Evolutionary conservation across 2,888 invertebrate species (phyloP), one percentile per base, ranked within the genome.

Genomic region (Drosophila demipolita): DNA sequence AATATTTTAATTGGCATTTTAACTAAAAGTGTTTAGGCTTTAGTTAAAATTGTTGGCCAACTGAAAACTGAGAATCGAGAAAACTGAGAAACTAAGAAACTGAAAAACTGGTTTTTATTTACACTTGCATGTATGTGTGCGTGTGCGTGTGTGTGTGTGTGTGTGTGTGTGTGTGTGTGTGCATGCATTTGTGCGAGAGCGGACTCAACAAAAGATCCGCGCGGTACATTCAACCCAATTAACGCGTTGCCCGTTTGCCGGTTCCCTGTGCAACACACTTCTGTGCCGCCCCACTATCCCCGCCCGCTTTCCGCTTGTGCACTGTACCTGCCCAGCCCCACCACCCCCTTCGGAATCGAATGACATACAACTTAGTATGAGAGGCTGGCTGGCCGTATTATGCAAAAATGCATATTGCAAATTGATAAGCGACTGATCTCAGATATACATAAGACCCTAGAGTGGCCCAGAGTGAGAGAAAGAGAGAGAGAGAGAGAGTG

Each of bases 11-110:
- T 92, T 91, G 92, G 92, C 92, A 92, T 91, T 92, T 91, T 90
- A 92, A 91, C 92, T 91, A 91, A 91, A 92, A 92, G 91, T 91
- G 91, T 91, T 91, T 92, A 91, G 91, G 91, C 92, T 92, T 91
- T 91, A 91, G 91, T 89, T 91, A 91, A 91, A 91, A 91, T 91
- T 91, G 91, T 87, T 90, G 70, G 49, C 55, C 50, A 58, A 70
- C 57, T 75, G 68, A 50, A 48, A 57, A 42, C 54, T 50, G 68
- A 76, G 63, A 57, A 48, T 57, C 33, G 33, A 48, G 55, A 61
- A 57, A 66, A 68, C 64, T 65, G 64, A 68, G 66, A 63, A 57
- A 38, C 57, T 50, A 58, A 55, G 53, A 45, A 52, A 63, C 76
- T 54, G 63, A 71, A 57, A 66, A 89, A 83, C 83, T 75, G 84